Percentiles rank a stretch among this genome's conserved stretches.
Conservation (phyloP, 2,113 vertebrate genomes). For the Cyprinodon tularosa region DNA sequence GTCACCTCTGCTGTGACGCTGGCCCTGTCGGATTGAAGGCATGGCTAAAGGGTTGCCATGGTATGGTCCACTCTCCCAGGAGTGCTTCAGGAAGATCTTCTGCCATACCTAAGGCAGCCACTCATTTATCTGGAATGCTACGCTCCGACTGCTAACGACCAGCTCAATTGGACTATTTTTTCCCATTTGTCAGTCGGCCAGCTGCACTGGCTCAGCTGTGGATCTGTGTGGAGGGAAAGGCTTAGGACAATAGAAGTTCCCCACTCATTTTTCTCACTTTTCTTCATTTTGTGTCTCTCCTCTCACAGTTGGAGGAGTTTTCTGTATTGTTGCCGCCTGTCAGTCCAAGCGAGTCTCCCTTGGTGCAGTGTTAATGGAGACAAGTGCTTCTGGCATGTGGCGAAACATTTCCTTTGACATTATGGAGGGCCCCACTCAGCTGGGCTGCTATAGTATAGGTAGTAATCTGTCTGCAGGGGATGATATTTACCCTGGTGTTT, state of each 20-base stretch:
- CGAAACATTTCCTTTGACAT: conserved; percentile 72
- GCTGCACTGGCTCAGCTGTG: conserved; percentile 86
- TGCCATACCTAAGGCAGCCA: conserved; percentile 86
- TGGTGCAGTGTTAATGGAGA: conserved; percentile 66
- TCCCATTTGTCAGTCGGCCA: conserved; percentile 91
- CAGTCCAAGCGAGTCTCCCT: conserved; percentile 68
- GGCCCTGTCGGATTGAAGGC: conserved; percentile 77
- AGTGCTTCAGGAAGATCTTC: conserved; percentile 81
- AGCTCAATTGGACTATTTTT: conserved; percentile 94
- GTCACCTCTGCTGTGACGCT: conserved; percentile 82
- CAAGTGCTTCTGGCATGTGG: conserved; percentile 71
- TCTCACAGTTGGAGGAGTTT: conserved; percentile 70
- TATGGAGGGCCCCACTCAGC: conserved; percentile 57
- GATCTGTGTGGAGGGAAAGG: conserved; percentile 80
- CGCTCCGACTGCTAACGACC: conserved; percentile 87
- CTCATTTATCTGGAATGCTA: conserved; percentile 85
- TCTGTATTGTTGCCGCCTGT: conserved; percentile 69
- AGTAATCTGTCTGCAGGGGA: conserved; percentile 65
- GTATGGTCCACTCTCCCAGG: conserved; percentile 79
- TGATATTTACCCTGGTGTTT: conserved; percentile 55
- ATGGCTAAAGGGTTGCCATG: conserved; percentile 75
- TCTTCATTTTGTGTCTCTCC: conserved; percentile 74
- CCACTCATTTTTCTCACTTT: conserved; percentile 84
- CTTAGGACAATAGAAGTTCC: conserved; percentile 85
- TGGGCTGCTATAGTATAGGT: conserved; percentile 53